phyloP scores from a whole-genome alignment of 2,888 invertebrate genomes.

The Pammene fasciana region DNA sequence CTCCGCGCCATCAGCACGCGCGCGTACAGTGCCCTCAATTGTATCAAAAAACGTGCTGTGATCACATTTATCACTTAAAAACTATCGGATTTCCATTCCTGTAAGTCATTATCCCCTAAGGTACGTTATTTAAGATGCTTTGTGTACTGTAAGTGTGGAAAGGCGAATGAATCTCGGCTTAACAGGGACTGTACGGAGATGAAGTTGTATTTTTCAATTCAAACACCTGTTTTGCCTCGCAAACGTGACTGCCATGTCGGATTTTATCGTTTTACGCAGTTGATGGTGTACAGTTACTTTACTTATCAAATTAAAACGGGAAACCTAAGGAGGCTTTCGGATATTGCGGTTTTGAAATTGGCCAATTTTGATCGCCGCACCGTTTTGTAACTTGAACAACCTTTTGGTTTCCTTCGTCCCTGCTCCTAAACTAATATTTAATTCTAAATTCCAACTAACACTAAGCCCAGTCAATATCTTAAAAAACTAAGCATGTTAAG shows the following conservation, averaged over 20 bases:
- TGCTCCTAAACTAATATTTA: no score
- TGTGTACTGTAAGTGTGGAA: conserved; percentile 50
- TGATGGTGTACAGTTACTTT: conserved; percentile 24
- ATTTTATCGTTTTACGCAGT: conserved; percentile 29
- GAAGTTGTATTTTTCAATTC: conserved; percentile 31
- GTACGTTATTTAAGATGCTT: conserved; percentile 57
- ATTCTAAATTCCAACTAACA: no score
- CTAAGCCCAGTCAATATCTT: no score
- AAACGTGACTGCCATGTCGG: conserved; percentile 32
- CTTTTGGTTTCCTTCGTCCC: no score
- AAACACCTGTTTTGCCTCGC: conserved; percentile 37
- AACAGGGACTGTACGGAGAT: conserved; percentile 46
- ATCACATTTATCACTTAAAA: conserved; percentile 53
- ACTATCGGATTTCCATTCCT: conserved; percentile 69
- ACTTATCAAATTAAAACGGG: conserved; percentile 17
- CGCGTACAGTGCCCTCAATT: conserved; percentile 57
- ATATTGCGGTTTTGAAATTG: conserved; percentile 5
- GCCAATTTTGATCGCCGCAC: background rate
- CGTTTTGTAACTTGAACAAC: background rate
- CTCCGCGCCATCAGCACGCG: conserved; percentile 56
- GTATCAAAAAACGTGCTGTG: conserved; percentile 73
- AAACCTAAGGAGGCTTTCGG: background rate
- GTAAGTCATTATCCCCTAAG: conserved; percentile 68
- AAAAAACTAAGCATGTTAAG: no score
- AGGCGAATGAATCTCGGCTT: conserved; percentile 62